Percentiles rank a stretch among this genome's conserved stretches.
Conservation (phyloP, 1,140 invertebrate genomes). For the Ostrea edulis region DNA sequence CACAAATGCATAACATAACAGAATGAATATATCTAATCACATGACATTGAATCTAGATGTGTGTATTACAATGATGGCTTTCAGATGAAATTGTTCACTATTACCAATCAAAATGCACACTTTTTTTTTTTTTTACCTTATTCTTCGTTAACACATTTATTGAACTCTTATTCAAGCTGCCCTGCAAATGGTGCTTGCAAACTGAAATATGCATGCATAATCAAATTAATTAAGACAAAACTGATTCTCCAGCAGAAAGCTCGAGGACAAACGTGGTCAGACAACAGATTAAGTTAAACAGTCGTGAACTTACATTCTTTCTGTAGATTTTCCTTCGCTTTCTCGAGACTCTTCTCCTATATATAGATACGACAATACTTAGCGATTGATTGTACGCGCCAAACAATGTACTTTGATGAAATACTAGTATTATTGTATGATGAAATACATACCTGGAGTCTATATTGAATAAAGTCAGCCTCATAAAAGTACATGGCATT, state of each 20-base stretch:
- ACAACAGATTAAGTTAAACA: background rate
- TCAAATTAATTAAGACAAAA: background rate
- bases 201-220: background rate
- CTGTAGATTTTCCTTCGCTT: background rate
- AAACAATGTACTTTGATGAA: too few relatives aligned
- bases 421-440: too few relatives aligned
- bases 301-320: background rate
- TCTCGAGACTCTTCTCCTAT: background rate
- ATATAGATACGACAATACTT: too few relatives aligned
- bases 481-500: background rate
- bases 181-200: conserved; percentile 2
- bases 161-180: background rate
- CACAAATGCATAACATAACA: background rate
- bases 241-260: background rate
- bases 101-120: too few relatives aligned
- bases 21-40: too few relatives aligned
- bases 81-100: too few relatives aligned
- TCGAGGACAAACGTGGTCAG: background rate
- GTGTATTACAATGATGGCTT: too few relatives aligned
- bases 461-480: background rate
- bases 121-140: background rate
- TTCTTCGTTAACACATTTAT: background rate
- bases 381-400: background rate
- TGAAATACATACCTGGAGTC: background rate
- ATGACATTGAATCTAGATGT: too few relatives aligned